These are phyloP conservation scores for Camponotus pennsylvanicus DNA, from an alignment of 1,140 invertebrate genomes.

Conservation along the genomic window DNA sequence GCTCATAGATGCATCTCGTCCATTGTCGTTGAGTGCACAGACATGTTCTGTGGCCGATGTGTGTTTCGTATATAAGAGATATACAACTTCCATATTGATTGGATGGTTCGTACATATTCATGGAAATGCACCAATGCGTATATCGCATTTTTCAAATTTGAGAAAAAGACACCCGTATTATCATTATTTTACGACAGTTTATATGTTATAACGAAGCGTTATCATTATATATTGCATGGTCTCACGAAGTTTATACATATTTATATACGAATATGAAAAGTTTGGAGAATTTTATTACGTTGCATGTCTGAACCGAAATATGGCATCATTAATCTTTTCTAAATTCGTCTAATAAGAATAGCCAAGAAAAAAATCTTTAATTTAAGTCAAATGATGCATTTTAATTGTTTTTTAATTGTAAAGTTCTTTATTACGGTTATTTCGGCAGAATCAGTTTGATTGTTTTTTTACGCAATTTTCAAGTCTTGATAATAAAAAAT, in stretches of 20 bases:
- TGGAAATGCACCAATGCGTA: conserved; percentile 29
- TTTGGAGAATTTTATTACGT: conserved; percentile 22
- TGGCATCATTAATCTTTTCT: conserved; percentile 6
- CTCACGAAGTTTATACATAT: background rate
- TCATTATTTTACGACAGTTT: conserved; percentile 21
- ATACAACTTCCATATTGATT: conserved; percentile 20
- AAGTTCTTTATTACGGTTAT: background rate
- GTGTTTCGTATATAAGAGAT: conserved; percentile 52
- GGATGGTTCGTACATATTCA: conserved; percentile 61
- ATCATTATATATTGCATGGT: background rate
- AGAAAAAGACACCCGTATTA: conserved; percentile 16
- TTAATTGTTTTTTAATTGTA: too few relatives aligned
- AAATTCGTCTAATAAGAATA: background rate
- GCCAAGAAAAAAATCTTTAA: background rate
- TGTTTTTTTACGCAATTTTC: too few relatives aligned
- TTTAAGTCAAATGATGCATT: too few relatives aligned
- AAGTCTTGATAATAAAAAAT: background rate
- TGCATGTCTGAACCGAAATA: background rate
- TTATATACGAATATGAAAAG: background rate
- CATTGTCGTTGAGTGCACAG: conserved; percentile 41
- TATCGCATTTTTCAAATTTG: conserved; percentile 26
- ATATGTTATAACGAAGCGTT: conserved; percentile 1
- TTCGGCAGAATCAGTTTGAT: background rate
- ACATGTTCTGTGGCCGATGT: conserved; percentile 17
- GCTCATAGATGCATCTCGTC: conserved; percentile 48